Percentiles rank a stretch among this genome's conserved stretches.
Evolutionary conservation across 2,888 invertebrate genomes (phyloP).

Genomic region (Acleris laterana): DNA sequence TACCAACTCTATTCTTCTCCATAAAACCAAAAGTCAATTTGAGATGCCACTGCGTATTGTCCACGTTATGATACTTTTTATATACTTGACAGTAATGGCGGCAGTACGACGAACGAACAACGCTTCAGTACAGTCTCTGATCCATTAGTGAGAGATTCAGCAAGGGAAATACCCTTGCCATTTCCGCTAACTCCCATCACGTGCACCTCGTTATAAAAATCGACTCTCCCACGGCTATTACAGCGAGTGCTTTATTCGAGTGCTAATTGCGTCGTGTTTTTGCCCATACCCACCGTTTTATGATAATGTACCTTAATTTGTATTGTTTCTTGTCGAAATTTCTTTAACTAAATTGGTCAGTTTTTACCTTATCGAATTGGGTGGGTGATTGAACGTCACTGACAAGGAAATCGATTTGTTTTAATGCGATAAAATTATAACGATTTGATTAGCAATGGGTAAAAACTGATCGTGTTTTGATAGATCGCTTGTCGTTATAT

Average conservation of each 20-base stretch:
- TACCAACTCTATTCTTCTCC: too few relatives aligned
- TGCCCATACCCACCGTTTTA: slow-evolving; percentile 47
- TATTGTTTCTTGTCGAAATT: slow-evolving; percentile 10
- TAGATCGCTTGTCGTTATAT: slow-evolving; percentile 4
- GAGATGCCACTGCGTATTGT: too few relatives aligned
- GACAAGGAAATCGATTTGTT: slow-evolving; percentile 74
- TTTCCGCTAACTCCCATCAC: slow-evolving; percentile 45
- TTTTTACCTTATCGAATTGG: neutral
- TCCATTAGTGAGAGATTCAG: neutral
- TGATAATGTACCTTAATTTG: slow-evolving; percentile 12
- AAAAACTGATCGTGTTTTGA: slow-evolving; percentile 24
- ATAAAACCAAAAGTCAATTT: too few relatives aligned
- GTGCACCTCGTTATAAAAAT: slow-evolving; percentile 44
- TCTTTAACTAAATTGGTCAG: neutral
- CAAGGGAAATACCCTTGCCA: neutral
- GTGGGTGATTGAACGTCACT: slow-evolving; percentile 18
- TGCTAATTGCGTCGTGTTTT: slow-evolving; percentile 77
- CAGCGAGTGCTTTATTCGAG: slow-evolving; percentile 71
- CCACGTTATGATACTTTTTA: too few relatives aligned
- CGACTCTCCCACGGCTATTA: slow-evolving; percentile 76
- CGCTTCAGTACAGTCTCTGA: neutral
- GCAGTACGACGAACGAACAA: too few relatives aligned
- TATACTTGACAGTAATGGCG: too few relatives aligned
- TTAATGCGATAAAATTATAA: slow-evolving; percentile 66
- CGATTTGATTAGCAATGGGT: slow-evolving; percentile 41